Conservation (phyloP, 2,888 invertebrate species). For the Pyrrhia umbra region DNA sequence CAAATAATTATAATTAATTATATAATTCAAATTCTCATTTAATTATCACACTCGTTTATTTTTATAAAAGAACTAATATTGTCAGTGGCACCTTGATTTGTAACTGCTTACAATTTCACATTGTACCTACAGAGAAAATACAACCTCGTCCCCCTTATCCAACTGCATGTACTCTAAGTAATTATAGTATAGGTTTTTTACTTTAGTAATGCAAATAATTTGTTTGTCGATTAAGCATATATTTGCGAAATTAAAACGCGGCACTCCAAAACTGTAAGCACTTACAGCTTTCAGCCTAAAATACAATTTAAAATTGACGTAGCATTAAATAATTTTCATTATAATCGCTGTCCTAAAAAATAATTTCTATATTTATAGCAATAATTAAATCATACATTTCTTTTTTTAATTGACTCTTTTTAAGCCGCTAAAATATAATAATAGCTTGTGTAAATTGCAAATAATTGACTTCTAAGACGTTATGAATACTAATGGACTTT, state of each 20-base stretch:
- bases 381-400: conserved; percentile 23
- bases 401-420: conserved; percentile 60
- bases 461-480: conserved; percentile 66
- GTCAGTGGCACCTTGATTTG: conserved; percentile 83
- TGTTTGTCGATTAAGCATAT: conserved; percentile 25
- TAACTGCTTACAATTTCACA: conserved; percentile 66
- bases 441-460: conserved; percentile 55
- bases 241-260: conserved; percentile 14
- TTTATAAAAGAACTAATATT: conserved; percentile 82
- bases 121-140: conserved; percentile 55
- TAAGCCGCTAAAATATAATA: conserved; percentile 58
- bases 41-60: conserved; percentile 63
- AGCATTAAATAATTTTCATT: conserved; percentile 44
- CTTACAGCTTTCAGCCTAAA: conserved; percentile 46
- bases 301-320: conserved; percentile 38
- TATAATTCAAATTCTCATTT: conserved; percentile 61
- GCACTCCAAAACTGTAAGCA: conserved; percentile 57
- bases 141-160: conserved; percentile 40
- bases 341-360: conserved; percentile 50
- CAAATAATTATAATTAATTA: conserved; percentile 60
- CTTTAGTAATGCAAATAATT: conserved; percentile 38
- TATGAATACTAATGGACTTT: conserved; percentile 58
- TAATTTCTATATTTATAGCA: conserved; percentile 33
- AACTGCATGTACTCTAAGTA: conserved; percentile 42
- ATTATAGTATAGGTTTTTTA: conserved; percentile 37